Evolutionary conservation across 2,113 vertebrate genomes (phyloP).

Genomic region (Pimephales promelas): DNA sequence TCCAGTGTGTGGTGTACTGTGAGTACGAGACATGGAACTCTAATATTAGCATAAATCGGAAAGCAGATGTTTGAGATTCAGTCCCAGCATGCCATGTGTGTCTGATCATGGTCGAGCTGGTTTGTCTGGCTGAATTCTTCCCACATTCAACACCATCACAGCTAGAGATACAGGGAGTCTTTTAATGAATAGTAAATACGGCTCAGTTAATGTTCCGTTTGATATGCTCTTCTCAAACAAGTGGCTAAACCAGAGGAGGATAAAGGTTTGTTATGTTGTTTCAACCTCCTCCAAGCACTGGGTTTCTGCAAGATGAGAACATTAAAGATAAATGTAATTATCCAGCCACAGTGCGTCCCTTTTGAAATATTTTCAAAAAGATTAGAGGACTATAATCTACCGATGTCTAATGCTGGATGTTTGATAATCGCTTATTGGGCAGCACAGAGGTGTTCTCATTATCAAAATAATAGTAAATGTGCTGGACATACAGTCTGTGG

Average conservation of each 20-base stretch:
- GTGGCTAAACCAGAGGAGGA: constrained; percentile 25
- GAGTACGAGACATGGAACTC: background rate
- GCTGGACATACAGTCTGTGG: constrained; percentile 1
- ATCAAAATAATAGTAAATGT: constrained; percentile 19
- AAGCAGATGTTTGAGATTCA: constrained; percentile 27
- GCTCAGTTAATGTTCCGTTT: constrained; percentile 49
- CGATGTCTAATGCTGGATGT: constrained; percentile 33
- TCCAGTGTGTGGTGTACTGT: background rate
- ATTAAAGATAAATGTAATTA: constrained; percentile 46
- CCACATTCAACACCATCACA: background rate
- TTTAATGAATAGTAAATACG: constrained; percentile 48
- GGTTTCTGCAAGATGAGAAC: constrained; percentile 19
- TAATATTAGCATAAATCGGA: constrained; percentile 27
- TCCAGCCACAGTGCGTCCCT: constrained; percentile 15
- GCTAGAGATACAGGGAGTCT: constrained; percentile 38
- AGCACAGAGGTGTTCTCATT: constrained; percentile 6
- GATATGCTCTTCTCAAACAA: constrained; percentile 42
- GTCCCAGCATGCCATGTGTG: constrained; percentile 17
- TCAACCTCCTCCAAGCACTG: constrained; percentile 42
- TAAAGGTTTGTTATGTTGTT: constrained; percentile 42
- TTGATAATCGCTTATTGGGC: constrained; percentile 32
- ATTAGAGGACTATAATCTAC: constrained; percentile 32
- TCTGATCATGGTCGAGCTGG: background rate
- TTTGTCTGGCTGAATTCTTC: background rate
- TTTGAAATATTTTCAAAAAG: constrained; percentile 44